A percentile compares a stretch with the other conserved stretches of the same genome.
Evolutionary conservation across 2,797 vertebrate species (phyloP).

Genomic region (Phaenicophaeus curvirostris): DNA sequence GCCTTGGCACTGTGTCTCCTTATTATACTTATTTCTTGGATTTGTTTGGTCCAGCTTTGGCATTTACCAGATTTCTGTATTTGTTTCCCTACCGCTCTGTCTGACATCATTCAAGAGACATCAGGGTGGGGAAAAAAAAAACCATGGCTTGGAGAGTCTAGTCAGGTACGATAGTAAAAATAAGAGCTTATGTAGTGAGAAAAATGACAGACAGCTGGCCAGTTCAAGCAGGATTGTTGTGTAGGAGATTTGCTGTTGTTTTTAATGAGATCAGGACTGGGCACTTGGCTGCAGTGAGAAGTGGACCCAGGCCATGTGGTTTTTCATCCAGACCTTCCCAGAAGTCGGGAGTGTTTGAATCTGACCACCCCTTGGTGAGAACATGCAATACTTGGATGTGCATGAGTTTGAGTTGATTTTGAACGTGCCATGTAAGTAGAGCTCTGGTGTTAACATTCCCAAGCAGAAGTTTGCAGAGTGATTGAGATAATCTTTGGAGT

Average conservation of each 20-base stretch:
- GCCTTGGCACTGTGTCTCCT: constrained; percentile 46
- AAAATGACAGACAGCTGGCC: neutral
- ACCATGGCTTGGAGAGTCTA: neutral
- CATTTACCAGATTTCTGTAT: constrained; percentile 16
- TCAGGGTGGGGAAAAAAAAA: constrained; percentile 43
- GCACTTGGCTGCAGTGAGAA: constrained; percentile 25
- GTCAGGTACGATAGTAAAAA: constrained; percentile 51
- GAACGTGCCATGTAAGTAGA: neutral
- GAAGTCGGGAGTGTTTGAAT: constrained; percentile 35
- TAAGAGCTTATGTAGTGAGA: constrained; percentile 9
- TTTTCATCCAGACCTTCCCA: constrained; percentile 20
- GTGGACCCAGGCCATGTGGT: neutral
- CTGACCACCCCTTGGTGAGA: neutral
- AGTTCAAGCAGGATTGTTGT: neutral
- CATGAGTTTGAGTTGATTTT: neutral
- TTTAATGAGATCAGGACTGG: constrained; percentile 36
- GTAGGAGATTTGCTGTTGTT: constrained; percentile 12
- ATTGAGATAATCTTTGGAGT: neutral
- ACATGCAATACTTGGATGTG: neutral
- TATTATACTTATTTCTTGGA: constrained; percentile 59
- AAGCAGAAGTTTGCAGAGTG: neutral
- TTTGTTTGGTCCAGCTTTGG: constrained; percentile 35
- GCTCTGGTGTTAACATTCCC: neutral
- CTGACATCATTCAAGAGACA: constrained; percentile 51
- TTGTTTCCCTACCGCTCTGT: neutral